A percentile compares a stretch with the other conserved stretches of the same genome.
Conservation (phyloP, 2,888 invertebrate species). For the Selenia dentaria region DNA sequence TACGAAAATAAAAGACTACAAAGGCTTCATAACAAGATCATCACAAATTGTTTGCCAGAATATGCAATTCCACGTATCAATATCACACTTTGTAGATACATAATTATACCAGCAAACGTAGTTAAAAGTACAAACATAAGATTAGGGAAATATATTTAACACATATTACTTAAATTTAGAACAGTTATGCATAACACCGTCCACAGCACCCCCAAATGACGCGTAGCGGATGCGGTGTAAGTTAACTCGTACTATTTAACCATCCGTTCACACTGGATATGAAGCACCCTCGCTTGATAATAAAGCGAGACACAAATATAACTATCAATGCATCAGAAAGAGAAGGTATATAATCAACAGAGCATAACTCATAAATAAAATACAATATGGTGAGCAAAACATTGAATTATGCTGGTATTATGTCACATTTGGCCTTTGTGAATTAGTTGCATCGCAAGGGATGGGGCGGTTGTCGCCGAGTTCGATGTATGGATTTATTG, state of each 20-base stretch:
- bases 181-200: conserved; percentile 47
- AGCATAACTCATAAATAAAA: conserved; percentile 85
- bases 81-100: no score
- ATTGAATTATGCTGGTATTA: conserved; percentile 84
- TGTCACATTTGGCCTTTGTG: conserved; percentile 85
- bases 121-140: no score
- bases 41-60: no score
- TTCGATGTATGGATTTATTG: conserved; percentile 60
- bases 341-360: conserved; percentile 60
- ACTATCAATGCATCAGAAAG: conserved; percentile 41
- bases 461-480: conserved; percentile 63
- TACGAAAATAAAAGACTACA: no score
- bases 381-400: conserved; percentile 86
- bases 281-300: conserved; percentile 61
- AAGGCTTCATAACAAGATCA: no score
- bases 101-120: no score
- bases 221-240: conserved; percentile 80
- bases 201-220: conserved; percentile 74
- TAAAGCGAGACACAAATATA: conserved; percentile 55
- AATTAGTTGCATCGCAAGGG: conserved; percentile 76
- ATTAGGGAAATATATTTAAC: no score
- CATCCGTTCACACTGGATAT: conserved; percentile 79
- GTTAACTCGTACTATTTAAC: conserved; percentile 83
- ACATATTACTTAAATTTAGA: background rate
- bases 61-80: no score